phyloP scores from a whole-genome alignment of 2,797 vertebrate species.

The Halcyon leucocephala region DNA sequence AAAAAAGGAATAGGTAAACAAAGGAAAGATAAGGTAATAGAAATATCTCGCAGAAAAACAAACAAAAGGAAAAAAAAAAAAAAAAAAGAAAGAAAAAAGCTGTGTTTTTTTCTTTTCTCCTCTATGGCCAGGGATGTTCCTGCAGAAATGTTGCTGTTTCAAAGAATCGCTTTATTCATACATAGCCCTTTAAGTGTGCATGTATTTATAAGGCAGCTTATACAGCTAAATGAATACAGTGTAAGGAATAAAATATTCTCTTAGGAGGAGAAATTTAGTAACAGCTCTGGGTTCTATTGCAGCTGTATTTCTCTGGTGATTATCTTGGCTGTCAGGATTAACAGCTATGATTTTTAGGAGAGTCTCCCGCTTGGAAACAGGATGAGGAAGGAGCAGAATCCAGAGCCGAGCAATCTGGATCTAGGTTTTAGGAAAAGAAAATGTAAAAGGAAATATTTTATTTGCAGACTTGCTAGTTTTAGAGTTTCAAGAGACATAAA shows the following conservation, averaged over 20 bases:
- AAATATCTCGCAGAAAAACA: too few species aligned
- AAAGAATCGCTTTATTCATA: background rate
- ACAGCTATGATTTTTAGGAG: background rate
- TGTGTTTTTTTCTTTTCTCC: background rate
- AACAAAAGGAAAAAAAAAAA: too few species aligned
- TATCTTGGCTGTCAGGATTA: background rate
- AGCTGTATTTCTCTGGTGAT: background rate
- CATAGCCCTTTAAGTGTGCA: background rate
- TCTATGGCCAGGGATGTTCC: background rate
- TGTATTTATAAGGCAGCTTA: background rate
- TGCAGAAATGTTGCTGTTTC: background rate
- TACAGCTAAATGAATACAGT: background rate
- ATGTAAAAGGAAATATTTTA: background rate
- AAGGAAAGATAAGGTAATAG: too few species aligned
- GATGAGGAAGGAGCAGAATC: background rate
- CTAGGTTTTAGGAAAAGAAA: background rate
- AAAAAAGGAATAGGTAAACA: too few species aligned
- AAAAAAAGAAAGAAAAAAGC: background rate
- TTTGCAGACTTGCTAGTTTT: background rate
- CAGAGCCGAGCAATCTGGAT: background rate
- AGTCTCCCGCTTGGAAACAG: background rate
- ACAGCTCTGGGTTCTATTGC: background rate
- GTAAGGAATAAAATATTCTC: background rate
- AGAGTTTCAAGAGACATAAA: background rate
- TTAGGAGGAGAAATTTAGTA: background rate